Conservation (phyloP, 2,113 vertebrate species). For the Laticauda laticaudata region DNA sequence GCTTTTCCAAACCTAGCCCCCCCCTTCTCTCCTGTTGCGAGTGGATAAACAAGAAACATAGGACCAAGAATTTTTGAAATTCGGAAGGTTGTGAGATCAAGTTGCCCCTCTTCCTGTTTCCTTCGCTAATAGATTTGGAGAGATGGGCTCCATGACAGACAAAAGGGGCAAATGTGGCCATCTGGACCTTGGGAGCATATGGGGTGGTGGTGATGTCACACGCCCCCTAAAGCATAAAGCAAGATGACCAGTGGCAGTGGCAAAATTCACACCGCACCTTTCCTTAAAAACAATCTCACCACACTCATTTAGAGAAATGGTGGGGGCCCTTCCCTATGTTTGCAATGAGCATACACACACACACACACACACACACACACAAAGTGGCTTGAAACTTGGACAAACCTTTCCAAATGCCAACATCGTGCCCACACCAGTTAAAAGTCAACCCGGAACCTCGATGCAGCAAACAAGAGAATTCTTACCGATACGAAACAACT, state of each 20-base stretch:
- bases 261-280: neutral
- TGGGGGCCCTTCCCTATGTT: neutral
- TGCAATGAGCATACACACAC: neutral
- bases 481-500: neutral
- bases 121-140: neutral
- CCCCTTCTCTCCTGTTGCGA: neutral
- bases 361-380: neutral
- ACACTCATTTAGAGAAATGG: neutral
- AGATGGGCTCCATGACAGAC: neutral
- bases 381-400: neutral
- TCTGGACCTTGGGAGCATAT: neutral
- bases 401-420: neutral
- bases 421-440: accelerated
- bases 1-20: neutral
- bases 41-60: neutral
- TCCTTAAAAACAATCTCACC: neutral
- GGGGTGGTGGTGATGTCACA: neutral
- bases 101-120: neutral
- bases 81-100: neutral
- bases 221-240: neutral
- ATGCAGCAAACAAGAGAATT: neutral
- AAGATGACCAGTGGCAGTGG: neutral
- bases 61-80: neutral
- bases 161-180: neutral
- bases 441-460: neutral